phyloP scores from a whole-genome alignment of 2,113 vertebrate species.

The Hippoglossus stenolepis region DNA sequence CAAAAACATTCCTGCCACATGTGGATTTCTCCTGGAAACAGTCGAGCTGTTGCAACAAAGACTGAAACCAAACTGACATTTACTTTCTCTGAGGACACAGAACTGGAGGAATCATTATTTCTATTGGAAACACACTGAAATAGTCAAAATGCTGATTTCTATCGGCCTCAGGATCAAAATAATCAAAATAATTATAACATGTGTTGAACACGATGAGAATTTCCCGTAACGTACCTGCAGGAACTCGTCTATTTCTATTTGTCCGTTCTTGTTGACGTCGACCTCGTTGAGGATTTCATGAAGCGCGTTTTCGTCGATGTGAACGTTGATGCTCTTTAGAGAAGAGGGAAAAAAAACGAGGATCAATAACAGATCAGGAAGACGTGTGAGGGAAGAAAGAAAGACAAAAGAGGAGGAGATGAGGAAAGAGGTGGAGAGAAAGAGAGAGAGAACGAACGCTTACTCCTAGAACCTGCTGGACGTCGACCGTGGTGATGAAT shows the following conservation, averaged over 20 bases:
- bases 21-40: no score
- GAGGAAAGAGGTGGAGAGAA: background rate
- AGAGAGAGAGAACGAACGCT: conserved; percentile 6
- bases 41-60: no score
- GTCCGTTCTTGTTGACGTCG: conserved; percentile 98
- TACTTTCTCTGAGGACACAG: no score
- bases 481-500: conserved; percentile 95
- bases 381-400: background rate
- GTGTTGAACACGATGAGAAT: no score
- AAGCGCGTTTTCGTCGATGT: conserved; percentile 92
- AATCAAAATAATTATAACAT: no score
- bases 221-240: conserved; percentile 84
- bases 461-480: conserved; percentile 93
- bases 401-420: background rate
- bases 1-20: no score
- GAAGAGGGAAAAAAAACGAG: conserved; percentile 6
- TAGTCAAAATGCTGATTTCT: background rate
- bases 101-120: no score
- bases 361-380: conserved; percentile 16
- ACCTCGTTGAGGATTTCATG: conserved; percentile 97
- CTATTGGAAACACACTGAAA: no score
- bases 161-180: no score
- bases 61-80: no score
- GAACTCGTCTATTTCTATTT: conserved; percentile 95
- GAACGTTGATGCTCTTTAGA: conserved; percentile 89